phyloP scores from a whole-genome alignment of 2,888 invertebrate species.

The Agrotis clavis region DNA sequence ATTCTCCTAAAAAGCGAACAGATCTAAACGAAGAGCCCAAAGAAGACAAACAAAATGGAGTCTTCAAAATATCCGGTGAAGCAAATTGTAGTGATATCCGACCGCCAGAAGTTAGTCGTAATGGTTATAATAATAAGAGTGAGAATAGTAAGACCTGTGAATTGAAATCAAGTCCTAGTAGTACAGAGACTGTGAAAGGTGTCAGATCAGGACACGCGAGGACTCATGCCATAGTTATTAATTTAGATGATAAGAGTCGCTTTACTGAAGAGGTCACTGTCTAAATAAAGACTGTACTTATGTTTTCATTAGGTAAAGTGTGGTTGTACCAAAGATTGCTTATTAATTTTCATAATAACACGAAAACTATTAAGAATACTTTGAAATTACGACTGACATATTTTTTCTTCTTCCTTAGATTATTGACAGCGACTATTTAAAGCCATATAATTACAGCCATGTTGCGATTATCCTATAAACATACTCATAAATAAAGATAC shows the following conservation, averaged over 20 bases:
- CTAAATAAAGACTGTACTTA: conserved; percentile 86
- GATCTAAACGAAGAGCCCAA: conserved; percentile 78
- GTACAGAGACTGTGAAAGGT: conserved; percentile 82
- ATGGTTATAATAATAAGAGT: conserved; percentile 81
- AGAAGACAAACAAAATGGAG: conserved; percentile 84
- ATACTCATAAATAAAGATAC: neutral
- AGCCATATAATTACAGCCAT: neutral
- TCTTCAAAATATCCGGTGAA: conserved; percentile 88
- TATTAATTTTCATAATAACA: neutral
- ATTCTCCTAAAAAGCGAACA: conserved; percentile 82
- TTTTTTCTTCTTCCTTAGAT: neutral
- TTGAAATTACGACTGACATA: neutral
- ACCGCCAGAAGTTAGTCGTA: conserved; percentile 83
- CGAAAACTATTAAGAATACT: neutral
- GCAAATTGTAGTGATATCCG: conserved; percentile 86
- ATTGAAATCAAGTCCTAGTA: conserved; percentile 81
- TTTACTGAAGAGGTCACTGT: conserved; percentile 96
- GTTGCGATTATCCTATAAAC: neutral
- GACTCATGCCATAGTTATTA: conserved; percentile 95
- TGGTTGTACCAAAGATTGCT: conserved; percentile 44
- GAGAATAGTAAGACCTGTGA: conserved; percentile 79
- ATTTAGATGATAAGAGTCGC: conserved; percentile 95
- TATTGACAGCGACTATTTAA: neutral
- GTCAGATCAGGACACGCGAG: conserved; percentile 93
- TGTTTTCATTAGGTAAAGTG: conserved; percentile 49